A percentile compares a stretch with the other conserved stretches of the same genome.
Evolutionary conservation across 2,113 vertebrate species (phyloP).

Genomic region (Alligator sinensis): DNA sequence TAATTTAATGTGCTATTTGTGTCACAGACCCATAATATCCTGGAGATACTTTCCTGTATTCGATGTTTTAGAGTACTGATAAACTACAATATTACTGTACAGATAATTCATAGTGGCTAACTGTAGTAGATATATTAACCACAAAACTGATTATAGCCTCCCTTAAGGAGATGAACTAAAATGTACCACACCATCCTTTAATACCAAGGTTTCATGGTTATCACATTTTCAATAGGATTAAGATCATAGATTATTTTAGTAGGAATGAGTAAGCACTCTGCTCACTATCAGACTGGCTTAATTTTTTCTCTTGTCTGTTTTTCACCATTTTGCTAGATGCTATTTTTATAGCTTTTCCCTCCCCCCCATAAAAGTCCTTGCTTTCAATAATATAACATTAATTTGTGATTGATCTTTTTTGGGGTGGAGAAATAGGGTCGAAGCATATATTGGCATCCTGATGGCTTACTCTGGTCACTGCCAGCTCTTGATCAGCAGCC

Average conservation of each 20-base stretch:
- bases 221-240: not conserved
- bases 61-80: not conserved
- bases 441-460: conserved; percentile 43
- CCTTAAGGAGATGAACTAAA: not conserved
- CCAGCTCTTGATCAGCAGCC: conserved; percentile 71
- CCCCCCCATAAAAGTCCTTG: conserved; percentile 11
- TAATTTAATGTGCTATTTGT: conserved; percentile 29
- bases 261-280: not conserved
- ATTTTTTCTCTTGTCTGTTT: conserved; percentile 44
- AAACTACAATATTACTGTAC: not conserved
- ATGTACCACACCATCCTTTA: not conserved
- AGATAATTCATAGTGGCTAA: conserved; percentile 25
- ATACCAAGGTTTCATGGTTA: not conserved
- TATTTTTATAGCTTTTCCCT: conserved; percentile 31
- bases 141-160: not conserved
- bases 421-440: conserved; percentile 61
- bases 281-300: conserved; percentile 11
- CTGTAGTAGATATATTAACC: conserved; percentile 7
- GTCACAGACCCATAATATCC: not conserved
- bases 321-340: not conserved
- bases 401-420: conserved; percentile 64
- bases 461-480: conserved; percentile 65
- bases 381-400: conserved; percentile 64
- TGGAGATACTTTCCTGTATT: conserved; percentile 15
- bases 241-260: not conserved